Conservation (phyloP, 2,797 vertebrate species). For the Diplodus puntazzo region DNA sequence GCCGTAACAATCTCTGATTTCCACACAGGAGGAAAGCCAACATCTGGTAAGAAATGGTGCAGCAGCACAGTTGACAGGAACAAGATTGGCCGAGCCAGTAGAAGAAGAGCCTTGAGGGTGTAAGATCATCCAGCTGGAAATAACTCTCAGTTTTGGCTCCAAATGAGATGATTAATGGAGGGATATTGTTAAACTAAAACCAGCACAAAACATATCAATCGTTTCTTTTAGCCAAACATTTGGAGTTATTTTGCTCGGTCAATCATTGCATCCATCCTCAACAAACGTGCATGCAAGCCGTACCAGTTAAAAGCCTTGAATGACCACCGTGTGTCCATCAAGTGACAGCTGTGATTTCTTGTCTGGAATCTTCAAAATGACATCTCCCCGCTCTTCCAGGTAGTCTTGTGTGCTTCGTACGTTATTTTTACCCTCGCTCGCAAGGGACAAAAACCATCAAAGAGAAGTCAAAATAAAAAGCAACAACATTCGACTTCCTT, state of each 20-base stretch:
- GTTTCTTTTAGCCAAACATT: background rate
- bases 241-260: background rate
- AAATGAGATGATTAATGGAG: conserved; percentile 3
- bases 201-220: background rate
- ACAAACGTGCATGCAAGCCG: background rate
- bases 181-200: background rate
- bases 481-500: conserved; percentile 63
- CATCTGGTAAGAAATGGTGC: conserved; percentile 58
- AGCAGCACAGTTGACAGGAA: conserved; percentile 54
- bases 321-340: conserved; percentile 15
- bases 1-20: conserved; percentile 54
- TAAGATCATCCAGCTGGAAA: conserved; percentile 11
- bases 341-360: conserved; percentile 42
- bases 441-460: conserved; percentile 61
- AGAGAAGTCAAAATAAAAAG: conserved; percentile 33
- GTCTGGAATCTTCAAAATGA: conserved; percentile 26
- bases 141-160: background rate
- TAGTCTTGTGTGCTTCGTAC: conserved; percentile 21
- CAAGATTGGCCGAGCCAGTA: conserved; percentile 49
- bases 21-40: conserved; percentile 45
- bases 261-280: background rate
- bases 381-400: conserved; percentile 43
- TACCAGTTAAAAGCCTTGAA: conserved; percentile 9
- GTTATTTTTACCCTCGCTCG: conserved; percentile 56
- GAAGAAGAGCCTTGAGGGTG: conserved; percentile 43